phyloP scores from a whole-genome alignment of 2,888 invertebrate species.

The Cheilosia scutellata region DNA sequence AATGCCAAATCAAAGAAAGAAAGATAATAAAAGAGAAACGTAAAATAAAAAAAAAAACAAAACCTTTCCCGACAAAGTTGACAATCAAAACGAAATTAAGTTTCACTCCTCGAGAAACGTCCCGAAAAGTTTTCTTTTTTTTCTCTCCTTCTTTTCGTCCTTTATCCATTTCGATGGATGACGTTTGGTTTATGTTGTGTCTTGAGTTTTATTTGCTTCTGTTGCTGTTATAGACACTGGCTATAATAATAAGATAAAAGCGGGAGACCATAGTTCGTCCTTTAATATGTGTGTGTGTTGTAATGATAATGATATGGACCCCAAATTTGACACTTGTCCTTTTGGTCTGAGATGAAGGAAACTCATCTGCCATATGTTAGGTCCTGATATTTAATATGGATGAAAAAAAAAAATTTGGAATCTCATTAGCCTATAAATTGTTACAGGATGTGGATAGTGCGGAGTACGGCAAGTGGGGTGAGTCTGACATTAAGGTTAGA shows the following conservation, averaged over 20 bases:
- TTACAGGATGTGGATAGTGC: neutral
- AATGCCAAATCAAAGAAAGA: constrained; percentile 60
- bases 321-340: constrained; percentile 71
- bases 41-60: too few species aligned
- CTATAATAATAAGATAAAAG: constrained; percentile 64
- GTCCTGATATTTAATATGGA: constrained; percentile 64
- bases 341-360: constrained; percentile 6
- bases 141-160: constrained; percentile 4
- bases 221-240: constrained; percentile 42
- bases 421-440: constrained; percentile 66
- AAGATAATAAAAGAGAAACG: constrained; percentile 39
- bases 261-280: constrained; percentile 65
- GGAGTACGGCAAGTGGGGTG: too few species aligned
- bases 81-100: constrained; percentile 76
- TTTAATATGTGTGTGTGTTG: constrained; percentile 70
- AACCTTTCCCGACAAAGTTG: constrained; percentile 68
- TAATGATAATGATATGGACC: constrained; percentile 75
- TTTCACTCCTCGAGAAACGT: constrained; percentile 61
- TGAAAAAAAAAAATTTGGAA: constrained; percentile 62
- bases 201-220: constrained; percentile 69
- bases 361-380: constrained; percentile 37
- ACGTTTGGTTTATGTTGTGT: constrained; percentile 66
- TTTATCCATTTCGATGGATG: constrained; percentile 52
- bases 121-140: neutral
- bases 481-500: neutral